Percentiles rank a stretch among this genome's conserved stretches.
Conservation (phyloP, 2,888 invertebrate genomes). For the Drosophila phalerata region DNA sequence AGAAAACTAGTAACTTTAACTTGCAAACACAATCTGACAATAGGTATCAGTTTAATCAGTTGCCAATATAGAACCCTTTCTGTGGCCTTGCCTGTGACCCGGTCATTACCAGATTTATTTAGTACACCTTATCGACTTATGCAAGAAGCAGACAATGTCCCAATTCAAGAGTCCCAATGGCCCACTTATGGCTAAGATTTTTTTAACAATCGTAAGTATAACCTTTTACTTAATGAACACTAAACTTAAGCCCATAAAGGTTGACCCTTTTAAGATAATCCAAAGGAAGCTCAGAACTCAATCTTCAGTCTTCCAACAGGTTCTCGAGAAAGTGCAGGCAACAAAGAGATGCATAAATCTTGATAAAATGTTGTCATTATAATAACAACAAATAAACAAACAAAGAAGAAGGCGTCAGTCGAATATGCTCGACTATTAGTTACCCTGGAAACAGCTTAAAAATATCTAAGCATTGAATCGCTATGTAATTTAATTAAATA, state of each 20-base stretch:
- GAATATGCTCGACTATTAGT: not conserved
- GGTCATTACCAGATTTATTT: constrained; percentile 35
- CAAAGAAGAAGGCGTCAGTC: not conserved
- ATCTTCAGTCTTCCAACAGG: not conserved
- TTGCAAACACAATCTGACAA: not conserved
- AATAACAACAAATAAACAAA: constrained; percentile 1
- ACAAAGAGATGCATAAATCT: constrained; percentile 23
- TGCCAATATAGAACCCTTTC: not conserved
- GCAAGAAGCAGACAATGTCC: constrained; percentile 9
- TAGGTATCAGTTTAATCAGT: constrained; percentile 23
- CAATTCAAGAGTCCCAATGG: constrained; percentile 5
- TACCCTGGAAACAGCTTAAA: not conserved
- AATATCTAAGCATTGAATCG: too few species aligned
- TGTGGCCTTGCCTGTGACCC: constrained; percentile 33
- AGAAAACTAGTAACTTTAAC: not conserved
- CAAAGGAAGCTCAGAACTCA: not conserved
- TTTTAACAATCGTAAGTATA: constrained; percentile 13
- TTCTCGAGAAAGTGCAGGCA: constrained; percentile 24
- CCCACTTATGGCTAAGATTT: constrained; percentile 5
- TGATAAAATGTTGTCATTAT: too few species aligned
- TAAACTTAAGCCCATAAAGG: constrained; percentile 1
- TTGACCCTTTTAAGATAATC: constrained; percentile 15
- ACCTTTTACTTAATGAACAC: constrained; percentile 6
- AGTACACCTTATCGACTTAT: constrained; percentile 36
- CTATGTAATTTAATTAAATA: too few species aligned